phyloP scores from a whole-genome alignment of 2,113 vertebrate genomes.

The Oenanthe melanoleuca region DNA sequence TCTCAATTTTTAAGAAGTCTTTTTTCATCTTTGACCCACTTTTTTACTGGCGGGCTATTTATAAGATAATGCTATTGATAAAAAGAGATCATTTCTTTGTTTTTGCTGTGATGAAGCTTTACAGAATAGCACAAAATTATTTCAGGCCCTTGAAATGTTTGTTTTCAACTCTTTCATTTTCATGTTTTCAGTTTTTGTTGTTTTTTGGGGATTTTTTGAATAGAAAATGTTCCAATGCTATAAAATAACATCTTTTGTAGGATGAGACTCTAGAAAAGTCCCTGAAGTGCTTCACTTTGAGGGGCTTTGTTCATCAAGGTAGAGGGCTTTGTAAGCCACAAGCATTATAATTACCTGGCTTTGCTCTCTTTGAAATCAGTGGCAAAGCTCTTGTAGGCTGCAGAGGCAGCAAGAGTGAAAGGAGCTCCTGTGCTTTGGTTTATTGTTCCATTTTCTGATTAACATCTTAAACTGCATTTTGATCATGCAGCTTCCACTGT shows the following conservation, averaged over 20 bases:
- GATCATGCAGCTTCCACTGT: neutral
- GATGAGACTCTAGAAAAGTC: neutral
- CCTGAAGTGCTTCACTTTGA: neutral
- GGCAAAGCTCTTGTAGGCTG: neutral
- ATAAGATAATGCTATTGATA: neutral
- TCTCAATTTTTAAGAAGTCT: neutral
- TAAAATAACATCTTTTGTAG: neutral
- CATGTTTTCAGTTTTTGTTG: neutral
- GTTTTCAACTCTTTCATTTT: neutral
- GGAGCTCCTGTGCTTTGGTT: neutral
- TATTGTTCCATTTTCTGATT: conserved; percentile 37
- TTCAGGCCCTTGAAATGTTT: neutral
- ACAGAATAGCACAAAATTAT: neutral
- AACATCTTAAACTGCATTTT: conserved; percentile 30
- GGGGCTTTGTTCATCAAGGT: neutral
- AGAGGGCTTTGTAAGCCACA: neutral
- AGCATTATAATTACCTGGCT: neutral
- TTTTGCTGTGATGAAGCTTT: neutral
- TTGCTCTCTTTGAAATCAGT: neutral
- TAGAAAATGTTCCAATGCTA: neutral
- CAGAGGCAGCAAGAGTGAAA: neutral
- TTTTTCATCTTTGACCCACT: neutral
- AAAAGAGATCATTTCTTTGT: neutral
- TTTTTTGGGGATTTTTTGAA: neutral
- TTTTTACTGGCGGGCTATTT: neutral